These are phyloP conservation scores for Dicaeum eximium DNA, from an alignment of 2,113 vertebrate species.

Conservation along the genomic window DNA sequence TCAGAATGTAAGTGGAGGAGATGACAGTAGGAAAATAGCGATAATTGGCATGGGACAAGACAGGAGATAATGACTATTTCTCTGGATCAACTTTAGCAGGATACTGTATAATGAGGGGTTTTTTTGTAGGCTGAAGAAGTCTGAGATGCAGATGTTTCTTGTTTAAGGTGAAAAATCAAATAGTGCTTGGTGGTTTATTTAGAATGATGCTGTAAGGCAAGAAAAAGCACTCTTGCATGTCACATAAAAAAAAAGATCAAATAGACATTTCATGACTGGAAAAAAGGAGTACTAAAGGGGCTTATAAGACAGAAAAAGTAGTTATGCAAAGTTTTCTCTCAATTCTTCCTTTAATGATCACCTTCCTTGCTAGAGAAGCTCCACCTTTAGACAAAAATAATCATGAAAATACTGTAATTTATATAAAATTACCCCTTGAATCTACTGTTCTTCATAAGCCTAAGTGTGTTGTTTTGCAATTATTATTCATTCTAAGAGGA, in stretches of 20 bases:
- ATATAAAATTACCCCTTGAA: slow-evolving; percentile 21
- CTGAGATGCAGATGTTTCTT: neutral
- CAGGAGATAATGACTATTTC: neutral
- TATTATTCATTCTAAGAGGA: neutral
- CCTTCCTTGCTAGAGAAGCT: neutral
- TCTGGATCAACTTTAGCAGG: neutral
- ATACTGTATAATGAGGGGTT: neutral
- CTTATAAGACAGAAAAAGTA: neutral
- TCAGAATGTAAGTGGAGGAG: neutral
- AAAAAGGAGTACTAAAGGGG: slow-evolving; percentile 4
- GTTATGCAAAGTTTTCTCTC: neutral
- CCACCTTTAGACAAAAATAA: slow-evolving; percentile 15
- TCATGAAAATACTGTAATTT: slow-evolving; percentile 2
- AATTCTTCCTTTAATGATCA: neutral
- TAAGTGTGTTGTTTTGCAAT: neutral
- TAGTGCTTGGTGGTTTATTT: neutral
- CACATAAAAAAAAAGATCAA: neutral
- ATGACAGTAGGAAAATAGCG: neutral
- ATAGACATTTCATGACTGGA: neutral
- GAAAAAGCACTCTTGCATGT: neutral
- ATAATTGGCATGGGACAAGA: neutral
- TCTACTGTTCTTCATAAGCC: neutral
- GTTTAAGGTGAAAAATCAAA: slow-evolving; percentile 15
- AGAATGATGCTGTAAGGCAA: slow-evolving; percentile 11
- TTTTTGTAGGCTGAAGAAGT: neutral